Evolutionary conservation across 2,888 invertebrate genomes (phyloP).

Genomic region (Lithophane ornitopus): DNA sequence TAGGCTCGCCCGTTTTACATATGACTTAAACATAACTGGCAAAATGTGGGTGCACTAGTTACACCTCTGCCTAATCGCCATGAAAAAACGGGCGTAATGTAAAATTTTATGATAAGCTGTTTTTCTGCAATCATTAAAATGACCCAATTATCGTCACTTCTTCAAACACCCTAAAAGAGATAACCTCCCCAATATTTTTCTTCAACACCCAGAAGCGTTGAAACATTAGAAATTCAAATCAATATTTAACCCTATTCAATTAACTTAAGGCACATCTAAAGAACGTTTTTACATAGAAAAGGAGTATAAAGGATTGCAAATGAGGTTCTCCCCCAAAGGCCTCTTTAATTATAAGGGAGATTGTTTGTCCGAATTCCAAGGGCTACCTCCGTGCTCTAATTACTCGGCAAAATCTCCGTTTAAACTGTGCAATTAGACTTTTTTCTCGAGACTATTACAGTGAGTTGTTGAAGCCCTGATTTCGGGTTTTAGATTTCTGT

Average conservation of each 20-base stretch:
- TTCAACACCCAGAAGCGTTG: constrained; percentile 42
- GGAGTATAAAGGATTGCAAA: constrained; percentile 88
- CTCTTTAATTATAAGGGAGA: constrained; percentile 87
- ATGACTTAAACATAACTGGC: neutral
- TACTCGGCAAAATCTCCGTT: constrained; percentile 78
- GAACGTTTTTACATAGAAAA: constrained; percentile 79
- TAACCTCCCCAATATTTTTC: constrained; percentile 44
- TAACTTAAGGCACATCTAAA: constrained; percentile 70
- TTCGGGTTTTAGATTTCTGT: constrained; percentile 53
- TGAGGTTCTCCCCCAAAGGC: constrained; percentile 76
- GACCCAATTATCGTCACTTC: constrained; percentile 13
- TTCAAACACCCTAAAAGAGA: constrained; percentile 1
- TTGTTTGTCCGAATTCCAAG: constrained; percentile 84
- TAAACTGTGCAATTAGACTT: constrained; percentile 75
- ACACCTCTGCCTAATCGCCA: too few relatives aligned
- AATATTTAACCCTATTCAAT: constrained; percentile 70
- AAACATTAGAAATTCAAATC: constrained; percentile 64
- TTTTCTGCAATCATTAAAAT: constrained; percentile 10
- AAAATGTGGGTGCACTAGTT: neutral
- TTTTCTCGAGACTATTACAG: constrained; percentile 58
- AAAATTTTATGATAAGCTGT: neutral
- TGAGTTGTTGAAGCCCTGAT: constrained; percentile 61
- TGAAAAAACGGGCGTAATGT: too few relatives aligned
- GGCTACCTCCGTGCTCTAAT: constrained; percentile 78
- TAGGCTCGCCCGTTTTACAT: neutral